Evolutionary conservation across 2,797 vertebrate genomes (phyloP).

Genomic region (Liasis olivaceus): DNA sequence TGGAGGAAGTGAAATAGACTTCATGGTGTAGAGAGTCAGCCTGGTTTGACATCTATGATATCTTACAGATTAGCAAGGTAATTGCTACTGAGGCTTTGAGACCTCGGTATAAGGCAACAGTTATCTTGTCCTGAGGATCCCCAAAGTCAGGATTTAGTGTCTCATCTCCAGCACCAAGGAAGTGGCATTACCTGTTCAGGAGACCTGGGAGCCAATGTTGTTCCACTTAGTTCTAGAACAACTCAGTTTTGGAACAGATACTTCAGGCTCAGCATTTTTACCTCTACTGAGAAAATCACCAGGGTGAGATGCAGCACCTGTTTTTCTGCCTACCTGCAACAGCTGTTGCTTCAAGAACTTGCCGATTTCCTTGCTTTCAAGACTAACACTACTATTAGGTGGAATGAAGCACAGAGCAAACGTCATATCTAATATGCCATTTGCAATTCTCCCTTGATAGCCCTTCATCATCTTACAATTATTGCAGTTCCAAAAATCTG

Average conservation of each 20-base stretch:
- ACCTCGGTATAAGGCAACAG: neutral
- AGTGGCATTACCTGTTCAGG: neutral
- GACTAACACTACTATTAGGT: neutral
- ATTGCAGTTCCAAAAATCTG: neutral
- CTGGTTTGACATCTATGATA: neutral
- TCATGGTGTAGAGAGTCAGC: neutral
- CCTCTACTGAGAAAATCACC: neutral
- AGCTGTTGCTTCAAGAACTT: neutral
- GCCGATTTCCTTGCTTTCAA: neutral
- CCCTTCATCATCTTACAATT: neutral
- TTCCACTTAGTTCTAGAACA: neutral
- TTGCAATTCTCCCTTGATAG: neutral
- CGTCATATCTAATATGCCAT: neutral
- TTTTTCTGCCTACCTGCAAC: neutral
- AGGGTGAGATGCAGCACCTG: neutral
- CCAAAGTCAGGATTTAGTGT: neutral
- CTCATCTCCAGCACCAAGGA: neutral
- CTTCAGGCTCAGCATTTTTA: neutral
- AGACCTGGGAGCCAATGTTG: neutral
- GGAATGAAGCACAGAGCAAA: neutral
- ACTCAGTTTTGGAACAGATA: neutral
- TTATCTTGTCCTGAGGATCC: neutral
- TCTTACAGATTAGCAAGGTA: neutral
- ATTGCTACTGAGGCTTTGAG: neutral
- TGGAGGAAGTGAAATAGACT: neutral